Evolutionary conservation across 2,113 vertebrate genomes (phyloP).

Genomic region (Rhadina sibilatrix): DNA sequence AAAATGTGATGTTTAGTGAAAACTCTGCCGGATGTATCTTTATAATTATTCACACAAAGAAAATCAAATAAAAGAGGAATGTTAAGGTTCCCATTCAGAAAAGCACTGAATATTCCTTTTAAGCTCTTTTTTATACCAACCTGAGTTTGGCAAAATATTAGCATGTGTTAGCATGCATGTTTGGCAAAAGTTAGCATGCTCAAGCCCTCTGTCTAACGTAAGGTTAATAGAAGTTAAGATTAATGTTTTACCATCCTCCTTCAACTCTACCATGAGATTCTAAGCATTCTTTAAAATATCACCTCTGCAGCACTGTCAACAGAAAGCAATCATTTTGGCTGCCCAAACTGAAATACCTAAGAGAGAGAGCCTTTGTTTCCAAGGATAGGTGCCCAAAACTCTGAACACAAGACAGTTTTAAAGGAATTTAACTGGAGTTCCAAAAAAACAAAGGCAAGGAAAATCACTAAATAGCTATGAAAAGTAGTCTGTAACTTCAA

Average conservation of each 20-base stretch:
- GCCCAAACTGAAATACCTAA: background rate
- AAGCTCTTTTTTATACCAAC: background rate
- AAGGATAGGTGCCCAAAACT: background rate
- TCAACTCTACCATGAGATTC: background rate
- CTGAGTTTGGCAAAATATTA: background rate
- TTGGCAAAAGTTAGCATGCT: background rate
- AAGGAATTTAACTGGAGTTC: background rate
- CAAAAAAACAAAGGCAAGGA: background rate
- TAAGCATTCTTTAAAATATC: background rate
- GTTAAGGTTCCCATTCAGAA: background rate
- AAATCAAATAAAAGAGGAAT: background rate
- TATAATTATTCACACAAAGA: background rate
- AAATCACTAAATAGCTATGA: background rate
- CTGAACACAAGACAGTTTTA: background rate
- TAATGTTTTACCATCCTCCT: background rate
- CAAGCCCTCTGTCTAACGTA: background rate
- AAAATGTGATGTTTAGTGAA: background rate
- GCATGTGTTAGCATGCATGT: background rate
- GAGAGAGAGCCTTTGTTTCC: background rate
- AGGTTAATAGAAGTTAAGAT: background rate
- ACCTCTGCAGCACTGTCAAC: background rate
- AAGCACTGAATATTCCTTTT: background rate
- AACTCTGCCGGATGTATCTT: background rate
- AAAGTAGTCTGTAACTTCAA: background rate
- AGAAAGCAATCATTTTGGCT: background rate